These are phyloP conservation scores for Polydrusus cervinus DNA, from an alignment of 2,888 invertebrate species.

Conservation along the genomic window DNA sequence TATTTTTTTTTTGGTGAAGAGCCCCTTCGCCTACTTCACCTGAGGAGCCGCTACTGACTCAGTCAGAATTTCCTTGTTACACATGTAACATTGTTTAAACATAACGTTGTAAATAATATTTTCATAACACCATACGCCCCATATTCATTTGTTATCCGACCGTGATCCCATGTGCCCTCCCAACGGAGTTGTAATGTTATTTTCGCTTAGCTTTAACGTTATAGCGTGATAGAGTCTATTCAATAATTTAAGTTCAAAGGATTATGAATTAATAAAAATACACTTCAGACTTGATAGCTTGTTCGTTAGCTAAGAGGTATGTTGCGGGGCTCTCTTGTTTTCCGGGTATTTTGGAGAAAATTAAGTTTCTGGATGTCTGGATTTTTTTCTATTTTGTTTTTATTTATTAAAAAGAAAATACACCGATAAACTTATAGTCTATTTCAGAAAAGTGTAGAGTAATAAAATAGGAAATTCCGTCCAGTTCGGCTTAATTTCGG, in stretches of 20 bases:
- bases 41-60: too few relatives aligned
- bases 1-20: too few relatives aligned
- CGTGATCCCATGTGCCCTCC: conserved; percentile 34
- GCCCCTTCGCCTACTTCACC: too few relatives aligned
- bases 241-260: conserved; percentile 45
- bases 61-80: too few relatives aligned
- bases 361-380: neutral
- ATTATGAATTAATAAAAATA: conserved; percentile 49
- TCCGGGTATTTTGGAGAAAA: conserved; percentile 9
- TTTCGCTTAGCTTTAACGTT: conserved; percentile 38
- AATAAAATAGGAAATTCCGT: too few relatives aligned
- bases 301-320: conserved; percentile 20
- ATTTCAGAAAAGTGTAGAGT: too few relatives aligned
- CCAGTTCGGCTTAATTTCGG: too few relatives aligned
- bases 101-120: conserved; percentile 29
- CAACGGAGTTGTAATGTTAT: conserved; percentile 37
- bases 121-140: conserved; percentile 37
- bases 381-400: neutral
- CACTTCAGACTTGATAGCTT: conserved; percentile 23
- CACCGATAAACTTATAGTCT: too few relatives aligned
- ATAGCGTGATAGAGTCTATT: conserved; percentile 48
- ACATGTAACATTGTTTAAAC: conserved; percentile 9
- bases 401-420: too few relatives aligned
- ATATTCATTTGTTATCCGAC: conserved; percentile 32
- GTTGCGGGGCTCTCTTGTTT: conserved; percentile 9